Base-by-base conservation (phyloP, 2,888 invertebrate species). In the Acanthosoma haemorrhoidale region DNA sequence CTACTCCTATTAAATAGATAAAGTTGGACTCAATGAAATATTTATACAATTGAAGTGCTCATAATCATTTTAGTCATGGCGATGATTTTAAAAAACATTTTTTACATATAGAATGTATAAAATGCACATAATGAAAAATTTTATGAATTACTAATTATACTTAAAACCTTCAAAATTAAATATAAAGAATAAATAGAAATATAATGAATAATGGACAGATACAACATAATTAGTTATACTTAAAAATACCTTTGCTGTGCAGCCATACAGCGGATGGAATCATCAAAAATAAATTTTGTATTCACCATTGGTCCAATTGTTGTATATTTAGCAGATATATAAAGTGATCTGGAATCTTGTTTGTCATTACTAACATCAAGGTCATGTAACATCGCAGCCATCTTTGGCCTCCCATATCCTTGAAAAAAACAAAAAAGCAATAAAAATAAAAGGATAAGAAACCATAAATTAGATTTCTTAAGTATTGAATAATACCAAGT, bases 221-320 rank as follows among this genome's bases (percentile, higher is more conserved):
- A 32, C 6, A 5, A 61, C 9, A 11, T 61, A 31, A 38, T 68
- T n/a, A n/a, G n/a, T n/a, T n/a, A n/a, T n/a, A 36, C 8, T 6
- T 36, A 39, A 15, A 36, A 3, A 72, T 79, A 90, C 91, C 91
- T 92, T 80, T 98, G 98, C 78, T 97, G 98, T 25, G 98, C 98
- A 16, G 98, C 97, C 96, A 98, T 96, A 78, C 97, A 98, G 32
- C 98, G 86, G 75, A 99, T 99, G 79, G 98, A 97, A 82, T 99
- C 99, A 79, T 99, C 98, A 79, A 99, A 99, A 72, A 97, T 87
- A 81, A 99, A 97, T 80, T 92, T 94, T 9, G 95, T 93, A 3
- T 91, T 87, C 8, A 96, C 81, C n/a, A 94, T 80, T 1, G 94
- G 91, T 0, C 90, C 86, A 60, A 90, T 83, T 69, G 84, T 84